phyloP scores from a whole-genome alignment of 2,797 vertebrate genomes.

The Betta splendens region DNA sequence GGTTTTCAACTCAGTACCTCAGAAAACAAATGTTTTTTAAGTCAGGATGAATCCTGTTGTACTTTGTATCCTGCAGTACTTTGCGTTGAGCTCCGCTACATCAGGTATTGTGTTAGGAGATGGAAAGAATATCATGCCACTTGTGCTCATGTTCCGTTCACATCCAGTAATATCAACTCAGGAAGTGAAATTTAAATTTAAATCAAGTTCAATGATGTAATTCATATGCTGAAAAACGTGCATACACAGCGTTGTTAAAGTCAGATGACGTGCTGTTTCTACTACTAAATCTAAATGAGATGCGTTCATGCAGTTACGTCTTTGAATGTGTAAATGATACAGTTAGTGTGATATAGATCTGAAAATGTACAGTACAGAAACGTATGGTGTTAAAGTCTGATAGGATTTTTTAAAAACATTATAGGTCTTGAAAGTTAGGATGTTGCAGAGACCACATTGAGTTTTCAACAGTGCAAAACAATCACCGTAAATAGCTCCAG shows the following conservation, averaged over 20 bases:
- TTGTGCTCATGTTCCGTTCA: slow-evolving; percentile 34
- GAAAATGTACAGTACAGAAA: slow-evolving; percentile 34
- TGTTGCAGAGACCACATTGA: slow-evolving; percentile 3
- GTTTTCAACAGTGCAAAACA: slow-evolving; percentile 26
- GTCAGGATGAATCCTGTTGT: slow-evolving; percentile 19
- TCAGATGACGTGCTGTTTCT: slow-evolving; percentile 6
- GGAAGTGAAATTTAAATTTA: slow-evolving; percentile 62
- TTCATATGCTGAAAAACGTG: slow-evolving; percentile 16
- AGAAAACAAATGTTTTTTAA: slow-evolving; percentile 10
- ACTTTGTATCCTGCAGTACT: slow-evolving; percentile 27
- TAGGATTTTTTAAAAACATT: slow-evolving; percentile 14
- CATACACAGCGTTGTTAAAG: slow-evolving; percentile 8
- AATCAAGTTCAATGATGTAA: slow-evolving; percentile 21
- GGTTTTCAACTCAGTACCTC: slow-evolving; percentile 40
- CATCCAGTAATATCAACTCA: slow-evolving; percentile 67
- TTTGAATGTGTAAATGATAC: slow-evolving; percentile 22
- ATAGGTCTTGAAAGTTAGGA: slow-evolving; percentile 7
- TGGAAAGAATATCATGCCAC: slow-evolving; percentile 2
- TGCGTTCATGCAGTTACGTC: background rate
- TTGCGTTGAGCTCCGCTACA: background rate
- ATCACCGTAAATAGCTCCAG: slow-evolving; percentile 17
- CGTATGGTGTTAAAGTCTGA: slow-evolving; percentile 27
- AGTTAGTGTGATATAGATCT: slow-evolving; percentile 15
- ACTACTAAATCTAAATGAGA: slow-evolving; percentile 1
- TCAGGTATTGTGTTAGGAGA: slow-evolving; percentile 4